These are phyloP conservation scores for Diploptera punctata DNA, from an alignment of 2,888 invertebrate genomes.

Conservation along the genomic window DNA sequence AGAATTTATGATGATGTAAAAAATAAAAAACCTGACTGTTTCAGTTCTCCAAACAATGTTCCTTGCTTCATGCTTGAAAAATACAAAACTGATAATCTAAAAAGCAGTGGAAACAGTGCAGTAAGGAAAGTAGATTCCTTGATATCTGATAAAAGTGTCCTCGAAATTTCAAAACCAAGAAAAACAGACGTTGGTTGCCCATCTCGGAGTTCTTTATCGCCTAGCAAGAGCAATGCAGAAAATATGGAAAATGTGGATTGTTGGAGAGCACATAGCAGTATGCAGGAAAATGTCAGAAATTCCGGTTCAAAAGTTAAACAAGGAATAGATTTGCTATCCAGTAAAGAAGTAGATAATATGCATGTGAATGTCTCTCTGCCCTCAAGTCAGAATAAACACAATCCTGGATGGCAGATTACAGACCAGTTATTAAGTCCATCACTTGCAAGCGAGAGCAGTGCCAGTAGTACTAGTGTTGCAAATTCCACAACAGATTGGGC, in stretches of 20 bases:
- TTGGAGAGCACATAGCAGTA: neutral
- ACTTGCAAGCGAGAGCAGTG: slow-evolving; percentile 34
- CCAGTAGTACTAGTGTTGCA: slow-evolving; percentile 33
- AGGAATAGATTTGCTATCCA: slow-evolving; percentile 38
- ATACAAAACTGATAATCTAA: neutral
- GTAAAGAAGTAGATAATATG: slow-evolving; percentile 45
- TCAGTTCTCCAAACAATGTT: neutral
- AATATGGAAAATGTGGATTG: neutral
- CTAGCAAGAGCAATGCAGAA: slow-evolving; percentile 12
- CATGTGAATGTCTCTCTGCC: neutral
- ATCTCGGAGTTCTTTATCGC: slow-evolving; percentile 9
- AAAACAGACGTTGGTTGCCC: neutral
- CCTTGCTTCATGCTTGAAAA: neutral
- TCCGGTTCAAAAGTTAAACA: neutral
- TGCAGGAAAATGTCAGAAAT: neutral
- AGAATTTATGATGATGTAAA: slow-evolving; percentile 20
- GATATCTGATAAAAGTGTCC: neutral
- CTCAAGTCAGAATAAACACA: neutral
- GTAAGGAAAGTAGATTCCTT: neutral
- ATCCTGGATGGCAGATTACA: slow-evolving; percentile 45
- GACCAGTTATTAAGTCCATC: slow-evolving; percentile 34
- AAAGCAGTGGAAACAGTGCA: neutral
- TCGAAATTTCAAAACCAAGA: neutral
- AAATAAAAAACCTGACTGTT: neutral
- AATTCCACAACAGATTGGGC: slow-evolving; percentile 37